phyloP scores from a whole-genome alignment of 2,888 invertebrate genomes.

The Agapostemon virescens region DNA sequence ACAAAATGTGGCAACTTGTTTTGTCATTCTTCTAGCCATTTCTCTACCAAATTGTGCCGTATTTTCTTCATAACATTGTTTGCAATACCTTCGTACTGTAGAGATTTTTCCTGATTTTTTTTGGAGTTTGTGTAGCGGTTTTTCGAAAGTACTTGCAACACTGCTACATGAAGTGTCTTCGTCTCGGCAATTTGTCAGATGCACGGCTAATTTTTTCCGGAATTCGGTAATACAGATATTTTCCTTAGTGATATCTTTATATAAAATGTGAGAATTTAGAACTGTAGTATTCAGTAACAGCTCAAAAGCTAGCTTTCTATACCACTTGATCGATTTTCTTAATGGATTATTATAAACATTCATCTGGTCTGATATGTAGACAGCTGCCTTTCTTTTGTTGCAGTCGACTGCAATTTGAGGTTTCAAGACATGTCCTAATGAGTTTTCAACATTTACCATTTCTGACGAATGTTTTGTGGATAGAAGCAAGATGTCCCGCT shows the following conservation, averaged over 20 bases:
- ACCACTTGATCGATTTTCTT: conserved; percentile 74
- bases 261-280: conserved; percentile 19
- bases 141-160: no score
- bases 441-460: conserved; percentile 22
- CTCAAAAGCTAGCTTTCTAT: conserved; percentile 28
- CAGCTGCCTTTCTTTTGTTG: conserved; percentile 68
- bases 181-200: conserved; percentile 23
- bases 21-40: no score
- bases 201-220: conserved; percentile 24
- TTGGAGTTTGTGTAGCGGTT: no score
- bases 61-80: no score
- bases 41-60: no score
- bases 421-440: conserved; percentile 12
- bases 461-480: conserved; percentile 26
- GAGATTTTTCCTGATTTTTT: no score
- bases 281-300: conserved; percentile 22
- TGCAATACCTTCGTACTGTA: no score
- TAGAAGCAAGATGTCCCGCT: conserved; percentile 6
- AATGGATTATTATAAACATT: conserved; percentile 59
- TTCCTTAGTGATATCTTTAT: background rate
- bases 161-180: no score
- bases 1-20: no score
- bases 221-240: conserved; percentile 33
- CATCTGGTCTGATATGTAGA: conserved; percentile 75
- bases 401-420: conserved; percentile 56